Base-by-base conservation (phyloP, 2,888 invertebrate genomes). In the Adelognathus sp. region DNA sequence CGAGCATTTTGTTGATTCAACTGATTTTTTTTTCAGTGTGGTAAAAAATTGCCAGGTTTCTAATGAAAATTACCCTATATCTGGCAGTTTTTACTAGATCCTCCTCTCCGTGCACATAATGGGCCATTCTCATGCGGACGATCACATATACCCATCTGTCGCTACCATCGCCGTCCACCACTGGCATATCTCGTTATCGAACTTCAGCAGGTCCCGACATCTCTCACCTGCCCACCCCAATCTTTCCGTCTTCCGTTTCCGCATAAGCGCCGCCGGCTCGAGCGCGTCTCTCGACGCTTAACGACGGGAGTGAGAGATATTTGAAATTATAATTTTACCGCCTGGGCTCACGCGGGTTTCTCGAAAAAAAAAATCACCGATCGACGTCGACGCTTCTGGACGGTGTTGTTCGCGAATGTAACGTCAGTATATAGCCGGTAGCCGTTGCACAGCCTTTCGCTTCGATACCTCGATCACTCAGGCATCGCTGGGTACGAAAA, bases 221-320 rank as follows among this genome's bases (percentile, higher is more conserved):
- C 61, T 61, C 71, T 50, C 27, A 41, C 36, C 6, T n/a, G n/a
- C 24, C 44, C 9, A 9, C 27, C 3, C 33, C 56, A 18, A 54
- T 27, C 46, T 46, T 16, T 60, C 5, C 14, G 9, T 36, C 50
- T 70, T 27, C 29, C 50, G 14, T 16, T 24, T 16, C 16, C 24
- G 7, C 36, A 6, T 16, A 27, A 11, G 36, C 36, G 18, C 36
- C 27, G 5, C 36, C 14, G 3, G 16, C n/a, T 11, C 44, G 7
- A 21, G 11, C 3, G 46, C 46, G 16, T 36, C 52, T n/a, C 39
- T 66, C 29, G 16, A 81, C 79, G 75, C 81, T n/a, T 84, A 67
- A 80, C 83, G 77, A 81, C 77, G 77, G 64, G 79, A 80, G 75
- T 82, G 81, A 80, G 75, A 73, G 80, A 82, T 73, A 86, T 85